These are phyloP conservation scores for Alloplasta piceator DNA, from an alignment of 2,888 invertebrate genomes.

Conservation along the genomic window DNA sequence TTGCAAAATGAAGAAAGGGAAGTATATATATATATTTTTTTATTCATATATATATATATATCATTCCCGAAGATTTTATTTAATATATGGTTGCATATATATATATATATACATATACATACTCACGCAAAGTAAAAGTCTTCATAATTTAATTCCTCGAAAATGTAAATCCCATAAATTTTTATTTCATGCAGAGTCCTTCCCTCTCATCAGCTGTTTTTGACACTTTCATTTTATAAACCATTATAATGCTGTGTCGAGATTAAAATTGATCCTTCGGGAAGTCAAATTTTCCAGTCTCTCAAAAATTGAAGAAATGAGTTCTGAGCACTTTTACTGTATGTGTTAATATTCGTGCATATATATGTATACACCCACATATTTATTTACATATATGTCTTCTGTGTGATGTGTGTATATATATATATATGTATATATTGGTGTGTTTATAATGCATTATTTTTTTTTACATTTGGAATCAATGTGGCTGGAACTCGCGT, in stretches of 20 bases:
- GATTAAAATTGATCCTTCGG: too few species aligned
- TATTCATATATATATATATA: slow-evolving; percentile 15
- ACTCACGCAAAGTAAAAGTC: too few species aligned
- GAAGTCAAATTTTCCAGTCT: too few species aligned
- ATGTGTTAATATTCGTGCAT: background rate
- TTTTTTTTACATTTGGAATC: slow-evolving; percentile 46
- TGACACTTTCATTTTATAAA: too few species aligned
- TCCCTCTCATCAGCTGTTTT: too few species aligned
- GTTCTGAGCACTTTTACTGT: too few species aligned
- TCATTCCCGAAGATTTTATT: slow-evolving; percentile 32
- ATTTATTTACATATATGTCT: slow-evolving; percentile 8
- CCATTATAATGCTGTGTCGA: too few species aligned
- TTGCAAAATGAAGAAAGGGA: slow-evolving; percentile 53
- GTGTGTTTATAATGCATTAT: slow-evolving; percentile 41
- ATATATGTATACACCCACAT: slow-evolving; percentile 8
- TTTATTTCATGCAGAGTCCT: too few species aligned
- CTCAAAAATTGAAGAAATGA: too few species aligned
- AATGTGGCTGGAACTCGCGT: slow-evolving; percentile 50
- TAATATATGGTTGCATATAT: background rate
- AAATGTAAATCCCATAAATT: too few species aligned
- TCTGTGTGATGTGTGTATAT: slow-evolving; percentile 20
- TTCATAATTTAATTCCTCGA: too few species aligned
- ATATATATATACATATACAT: slow-evolving; percentile 15
- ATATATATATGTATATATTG: slow-evolving; percentile 7
- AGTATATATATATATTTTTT: too few species aligned